These are phyloP conservation scores for Arenaria interpres DNA, from an alignment of 2,113 vertebrate genomes.

Conservation along the genomic window DNA sequence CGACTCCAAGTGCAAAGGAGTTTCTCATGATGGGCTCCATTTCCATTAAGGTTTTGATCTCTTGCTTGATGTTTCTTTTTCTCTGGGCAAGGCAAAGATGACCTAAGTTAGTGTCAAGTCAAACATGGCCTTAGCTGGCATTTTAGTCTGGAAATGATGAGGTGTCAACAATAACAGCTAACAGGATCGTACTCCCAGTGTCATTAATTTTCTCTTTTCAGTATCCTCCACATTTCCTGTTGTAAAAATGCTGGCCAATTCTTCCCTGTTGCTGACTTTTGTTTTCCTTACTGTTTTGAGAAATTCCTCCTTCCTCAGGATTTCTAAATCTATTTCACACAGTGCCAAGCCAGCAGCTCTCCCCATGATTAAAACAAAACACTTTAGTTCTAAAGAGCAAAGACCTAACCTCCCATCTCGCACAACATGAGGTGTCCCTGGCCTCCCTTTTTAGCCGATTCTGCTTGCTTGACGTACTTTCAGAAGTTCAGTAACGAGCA, in stretches of 20 bases:
- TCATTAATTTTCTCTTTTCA: conserved; percentile 65
- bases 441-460: conserved; percentile 67
- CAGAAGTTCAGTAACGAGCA: conserved; percentile 67
- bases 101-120: background rate
- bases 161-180: conserved; percentile 18
- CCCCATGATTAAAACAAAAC: conserved; percentile 85
- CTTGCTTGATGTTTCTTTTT: background rate
- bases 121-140: background rate
- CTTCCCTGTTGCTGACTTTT: conserved; percentile 75
- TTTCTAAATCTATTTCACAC: conserved; percentile 56
- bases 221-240: conserved; percentile 61
- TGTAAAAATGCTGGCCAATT: conserved; percentile 49
- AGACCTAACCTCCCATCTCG: conserved; percentile 63
- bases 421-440: conserved; percentile 54
- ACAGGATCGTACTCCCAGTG: conserved; percentile 51
- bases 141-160: conserved; percentile 19
- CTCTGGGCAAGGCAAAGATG: background rate
- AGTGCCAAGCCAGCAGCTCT: conserved; percentile 73
- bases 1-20: background rate
- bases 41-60: background rate
- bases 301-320: conserved; percentile 68
- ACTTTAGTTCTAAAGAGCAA: conserved; percentile 59
- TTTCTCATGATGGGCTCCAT: background rate
- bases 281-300: conserved; percentile 78
- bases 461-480: conserved; percentile 60